A percentile compares a stretch with the other conserved stretches of the same genome.
These are phyloP conservation scores for Eucidaris tribuloides DNA, from an alignment of 35 echinoderm and acorn worm genomes.

Conservation along the genomic window DNA sequence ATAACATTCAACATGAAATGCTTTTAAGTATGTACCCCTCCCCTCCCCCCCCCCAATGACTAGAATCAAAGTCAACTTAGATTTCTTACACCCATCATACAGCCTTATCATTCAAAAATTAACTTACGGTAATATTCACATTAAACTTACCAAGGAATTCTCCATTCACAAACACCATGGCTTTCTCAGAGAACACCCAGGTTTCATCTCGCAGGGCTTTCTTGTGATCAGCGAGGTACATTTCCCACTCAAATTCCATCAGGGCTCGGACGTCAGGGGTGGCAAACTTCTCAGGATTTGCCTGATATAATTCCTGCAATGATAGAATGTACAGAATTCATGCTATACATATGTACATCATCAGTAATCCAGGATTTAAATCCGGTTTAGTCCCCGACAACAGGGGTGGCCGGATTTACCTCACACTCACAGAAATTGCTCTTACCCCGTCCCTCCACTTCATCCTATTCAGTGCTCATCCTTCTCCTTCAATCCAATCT, in stretches of 20 bases:
- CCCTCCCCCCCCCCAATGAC: too few species aligned
- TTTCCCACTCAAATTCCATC: slow-evolving; percentile 90
- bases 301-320: slow-evolving; percentile 62
- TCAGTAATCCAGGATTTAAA: too few species aligned
- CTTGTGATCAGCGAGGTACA: slow-evolving; percentile 70
- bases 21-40: too few species aligned
- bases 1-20: too few species aligned
- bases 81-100: too few species aligned
- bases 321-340: background rate
- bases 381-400: too few species aligned
- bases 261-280: slow-evolving; percentile 59
- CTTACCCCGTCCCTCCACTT: too few species aligned
- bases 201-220: slow-evolving; percentile 80
- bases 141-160: slow-evolving; percentile 83
- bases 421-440: too few species aligned
- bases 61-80: too few species aligned
- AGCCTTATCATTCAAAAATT: too few species aligned
- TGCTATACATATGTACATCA: background rate
- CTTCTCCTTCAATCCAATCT: background rate
- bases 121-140: too few species aligned
- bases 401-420: too few species aligned
- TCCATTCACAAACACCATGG: slow-evolving; percentile 76
- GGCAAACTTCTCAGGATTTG: slow-evolving; percentile 63
- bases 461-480: background rate
- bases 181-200: slow-evolving; percentile 84